phyloP scores from a whole-genome alignment of 92 coral and sea anemone species.

The Umimayanthus chanpuru region DNA sequence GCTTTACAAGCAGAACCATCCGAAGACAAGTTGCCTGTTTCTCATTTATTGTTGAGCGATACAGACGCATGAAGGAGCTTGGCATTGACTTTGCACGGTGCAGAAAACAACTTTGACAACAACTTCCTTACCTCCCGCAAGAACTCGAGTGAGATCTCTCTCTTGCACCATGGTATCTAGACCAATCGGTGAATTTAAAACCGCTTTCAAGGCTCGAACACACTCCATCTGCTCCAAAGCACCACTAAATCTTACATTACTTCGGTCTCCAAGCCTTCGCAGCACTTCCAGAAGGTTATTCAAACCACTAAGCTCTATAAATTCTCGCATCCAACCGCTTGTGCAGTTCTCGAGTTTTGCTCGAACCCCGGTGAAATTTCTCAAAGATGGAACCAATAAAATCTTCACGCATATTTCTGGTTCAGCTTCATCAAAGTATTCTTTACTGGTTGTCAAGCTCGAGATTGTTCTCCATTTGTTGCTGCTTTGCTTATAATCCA shows the following conservation, averaged over 20 bases:
- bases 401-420: slow-evolving; percentile 78
- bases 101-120: neutral
- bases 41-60: neutral
- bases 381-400: slow-evolving; percentile 69
- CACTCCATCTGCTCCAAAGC: slow-evolving; percentile 81
- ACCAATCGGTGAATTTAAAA: slow-evolving; percentile 79
- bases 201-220: slow-evolving; percentile 84
- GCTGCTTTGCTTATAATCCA: neutral
- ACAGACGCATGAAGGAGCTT: neutral
- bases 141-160: slow-evolving; percentile 62
- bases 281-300: slow-evolving; percentile 64
- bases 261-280: slow-evolving; percentile 52
- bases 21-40: neutral
- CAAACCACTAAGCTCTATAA: slow-evolving; percentile 80
- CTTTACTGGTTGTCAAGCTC: slow-evolving; percentile 24
- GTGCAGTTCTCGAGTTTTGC: slow-evolving; percentile 67
- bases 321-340: slow-evolving; percentile 77
- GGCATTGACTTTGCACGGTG: neutral
- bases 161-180: slow-evolving; percentile 63
- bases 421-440: slow-evolving; percentile 61
- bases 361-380: slow-evolving; percentile 71
- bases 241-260: slow-evolving; percentile 51
- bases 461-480: slow-evolving; percentile 51
- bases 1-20: neutral
- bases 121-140: slow-evolving; percentile 70